Evolutionary conservation across 2,888 invertebrate species (phyloP), one percentile per base, ranked within the genome.

Genomic region (Coelinius sp.): DNA sequence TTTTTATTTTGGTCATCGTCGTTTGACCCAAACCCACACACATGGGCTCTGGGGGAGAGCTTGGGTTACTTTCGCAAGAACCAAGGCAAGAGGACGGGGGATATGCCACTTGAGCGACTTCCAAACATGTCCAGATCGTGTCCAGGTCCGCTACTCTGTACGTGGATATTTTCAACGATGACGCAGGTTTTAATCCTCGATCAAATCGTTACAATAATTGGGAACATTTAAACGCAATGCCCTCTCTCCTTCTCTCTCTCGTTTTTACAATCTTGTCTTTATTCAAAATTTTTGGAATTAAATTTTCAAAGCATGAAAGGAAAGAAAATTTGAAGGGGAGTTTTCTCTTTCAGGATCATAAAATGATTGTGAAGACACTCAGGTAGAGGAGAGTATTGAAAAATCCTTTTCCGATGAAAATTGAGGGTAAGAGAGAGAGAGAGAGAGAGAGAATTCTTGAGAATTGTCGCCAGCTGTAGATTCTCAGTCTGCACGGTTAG

Each of bases 141-240:
- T 63, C 62, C 69, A 63, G 62, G 68, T 73, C 65, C 88, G 88
- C 86, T 86, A 88, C 84, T 86, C 86, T 81, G 88, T 88, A 89
- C 89, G 89, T 89, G 88, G 89, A 89, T 89, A 89, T 89, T 89
- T 89, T 89, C 89, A 89, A 88, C 89, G 88, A 89, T 89, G 89
- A 89, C 89, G 89, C 90, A 90, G 89, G 89, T 89, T 89, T 89
- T 89, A 88, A 89, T 88, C 88, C 88, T 88, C 88, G 87, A 59
- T 53, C 89, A 88, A 89, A 89, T 89, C 89, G 49, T 59, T 59
- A 17, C 14, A 6, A 35, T 14, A 59, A 59, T 35, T n/a, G 56
- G 27, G 14, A 56, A 25, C 56, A 27, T 25, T 56, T 14, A 56
- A 52, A 64, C 53, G 44, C 27, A 17, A 89, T 89, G 89, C 88